Evolutionary conservation across 2,888 invertebrate species (phyloP).

Genomic region (Sceliomorpha sp.): DNA sequence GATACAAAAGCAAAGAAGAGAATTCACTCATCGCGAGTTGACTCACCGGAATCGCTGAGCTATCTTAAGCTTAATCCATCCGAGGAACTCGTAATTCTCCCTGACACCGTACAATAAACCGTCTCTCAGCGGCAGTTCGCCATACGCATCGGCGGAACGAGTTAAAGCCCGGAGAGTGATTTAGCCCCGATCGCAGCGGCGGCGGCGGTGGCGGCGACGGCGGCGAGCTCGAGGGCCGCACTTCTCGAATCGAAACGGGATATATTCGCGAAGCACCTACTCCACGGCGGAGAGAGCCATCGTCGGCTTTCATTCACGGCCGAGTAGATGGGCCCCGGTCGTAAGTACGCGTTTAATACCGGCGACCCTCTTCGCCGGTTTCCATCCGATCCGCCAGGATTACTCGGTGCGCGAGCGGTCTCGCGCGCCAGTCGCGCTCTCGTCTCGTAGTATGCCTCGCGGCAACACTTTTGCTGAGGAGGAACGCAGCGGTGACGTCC

Average conservation of each 20-base stretch:
- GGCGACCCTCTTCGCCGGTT: conserved; percentile 20
- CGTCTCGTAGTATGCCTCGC: conserved; percentile 45
- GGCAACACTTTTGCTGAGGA: conserved; percentile 49
- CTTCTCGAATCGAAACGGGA: conserved; percentile 61
- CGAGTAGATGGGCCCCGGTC: conserved; percentile 19
- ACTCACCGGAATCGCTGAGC: neutral
- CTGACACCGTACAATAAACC: too few relatives aligned
- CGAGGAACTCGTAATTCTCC: too few relatives aligned
- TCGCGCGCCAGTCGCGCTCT: conserved; percentile 25
- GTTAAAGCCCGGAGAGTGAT: conserved; percentile 34
- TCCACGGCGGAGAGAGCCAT: conserved; percentile 31
- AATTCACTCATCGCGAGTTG: conserved; percentile 40
- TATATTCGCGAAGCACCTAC: conserved; percentile 65
- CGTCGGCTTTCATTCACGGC: conserved; percentile 22
- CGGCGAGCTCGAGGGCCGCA: too few relatives aligned
- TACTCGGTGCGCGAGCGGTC: conserved; percentile 14
- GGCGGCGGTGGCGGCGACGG: conserved; percentile 12
- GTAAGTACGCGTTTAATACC: conserved; percentile 11
- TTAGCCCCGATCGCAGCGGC: conserved; percentile 15
- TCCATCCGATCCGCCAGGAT: conserved; percentile 43
- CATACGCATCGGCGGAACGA: conserved; percentile 23
- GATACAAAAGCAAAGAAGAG: too few relatives aligned
- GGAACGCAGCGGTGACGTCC: conserved; percentile 64
- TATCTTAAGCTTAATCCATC: too few relatives aligned
- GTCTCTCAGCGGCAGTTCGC: conserved; percentile 6